Base-by-base conservation (phyloP, 2,797 vertebrate genomes). In the Dromococcyx pavoninus region DNA sequence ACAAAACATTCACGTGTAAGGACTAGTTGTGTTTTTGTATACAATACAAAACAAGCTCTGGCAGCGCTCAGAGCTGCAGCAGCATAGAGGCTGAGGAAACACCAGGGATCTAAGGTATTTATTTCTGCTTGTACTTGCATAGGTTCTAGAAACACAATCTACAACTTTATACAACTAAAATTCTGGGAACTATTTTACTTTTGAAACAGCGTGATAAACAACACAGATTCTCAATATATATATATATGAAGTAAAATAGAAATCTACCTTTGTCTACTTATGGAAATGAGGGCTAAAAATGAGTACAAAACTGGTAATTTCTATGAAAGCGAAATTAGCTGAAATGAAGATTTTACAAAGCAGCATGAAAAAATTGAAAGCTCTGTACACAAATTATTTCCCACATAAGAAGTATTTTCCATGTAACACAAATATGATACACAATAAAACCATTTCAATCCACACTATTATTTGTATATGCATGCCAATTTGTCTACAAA, bases 381-480 rank as follows among this genome's bases (percentile, higher is more conserved):
- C 32, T 79, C 41, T 62, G 43, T 11, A 66, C 18, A 71, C 19
- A 51, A 50, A 43, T 46, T 50, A 53, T 43, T 89, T 58, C 74
- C 58, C n/a, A 7, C 62, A 70, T 41, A 21, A 70, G 32, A 80
- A 86, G 23, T 44, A 57, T 61, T 86, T 91, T 81, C 85, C 70
- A 51, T 58, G 13, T 22, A 84, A 78, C 51, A 62, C 27, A 58
- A 80, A 13, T 17, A 51, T 0, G 1, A 86, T 21, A 58, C 17
- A 65, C 21, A 84, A 30, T 11, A 72, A 88, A 88, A 70, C 13
- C 13, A 25, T 18, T 86, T 56, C 44, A 73, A 88, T 13, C 58
- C 70, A 69, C 1, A 0, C n/a, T 81, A 32, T 15, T 30, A 24
- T 64, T 53, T 46, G 14, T 35, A 53, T 0, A 22, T 0, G 11